These are phyloP conservation scores for Atlantisia rogersi DNA, from an alignment of 2,113 vertebrate genomes.

Conservation along the genomic window DNA sequence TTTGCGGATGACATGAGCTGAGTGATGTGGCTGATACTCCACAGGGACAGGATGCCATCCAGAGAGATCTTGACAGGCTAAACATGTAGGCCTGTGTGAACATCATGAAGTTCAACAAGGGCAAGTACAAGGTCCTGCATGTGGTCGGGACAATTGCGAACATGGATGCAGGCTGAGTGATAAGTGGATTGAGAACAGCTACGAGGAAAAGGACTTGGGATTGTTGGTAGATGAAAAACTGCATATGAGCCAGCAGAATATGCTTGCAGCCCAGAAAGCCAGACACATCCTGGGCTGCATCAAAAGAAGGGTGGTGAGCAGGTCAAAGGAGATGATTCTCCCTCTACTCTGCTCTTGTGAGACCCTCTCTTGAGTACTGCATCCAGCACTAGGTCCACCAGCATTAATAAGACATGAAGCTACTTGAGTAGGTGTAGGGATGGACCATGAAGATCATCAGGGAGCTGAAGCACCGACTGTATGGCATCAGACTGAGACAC, in stretches of 20 bases:
- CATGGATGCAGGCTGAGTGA: accelerated
- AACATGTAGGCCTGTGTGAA: neutral
- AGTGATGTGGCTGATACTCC: neutral
- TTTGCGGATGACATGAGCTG: neutral
- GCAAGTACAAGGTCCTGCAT: neutral
- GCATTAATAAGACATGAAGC: neutral
- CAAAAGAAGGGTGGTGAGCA: neutral
- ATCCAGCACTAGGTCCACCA: neutral
- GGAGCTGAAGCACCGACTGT: neutral
- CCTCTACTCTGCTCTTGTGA: accelerated
- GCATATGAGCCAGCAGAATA: accelerated
- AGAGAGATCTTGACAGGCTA: neutral
- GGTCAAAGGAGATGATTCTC: neutral
- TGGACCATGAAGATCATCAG: neutral
- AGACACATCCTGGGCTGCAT: neutral
- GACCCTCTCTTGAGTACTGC: neutral
- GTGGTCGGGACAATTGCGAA: neutral
- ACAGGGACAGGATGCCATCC: neutral
- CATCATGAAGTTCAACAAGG: neutral
- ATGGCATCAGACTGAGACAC: neutral
- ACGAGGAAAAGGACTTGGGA: neutral
- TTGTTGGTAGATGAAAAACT: neutral
- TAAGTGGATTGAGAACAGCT: neutral
- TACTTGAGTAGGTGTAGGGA: neutral
- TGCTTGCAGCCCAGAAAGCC: neutral